A percentile compares a stretch with the other conserved stretches of the same genome.
Conservation (phyloP, 1,140 invertebrate genomes). For the Apis dorsata region DNA sequence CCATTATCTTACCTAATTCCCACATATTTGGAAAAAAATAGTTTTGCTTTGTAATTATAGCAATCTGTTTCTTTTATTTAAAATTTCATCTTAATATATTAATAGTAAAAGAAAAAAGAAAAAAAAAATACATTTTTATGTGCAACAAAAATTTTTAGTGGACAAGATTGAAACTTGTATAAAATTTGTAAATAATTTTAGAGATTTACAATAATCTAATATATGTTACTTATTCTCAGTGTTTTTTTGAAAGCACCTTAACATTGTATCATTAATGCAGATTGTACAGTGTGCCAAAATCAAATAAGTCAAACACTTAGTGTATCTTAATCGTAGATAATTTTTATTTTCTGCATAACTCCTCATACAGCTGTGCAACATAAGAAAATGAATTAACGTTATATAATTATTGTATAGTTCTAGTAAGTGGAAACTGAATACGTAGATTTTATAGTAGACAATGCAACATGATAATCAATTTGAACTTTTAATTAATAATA, state of each 20-base stretch:
- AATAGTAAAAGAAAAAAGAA: background rate
- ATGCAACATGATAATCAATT: slow-evolving; percentile 65
- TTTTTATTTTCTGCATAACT: slow-evolving; percentile 56
- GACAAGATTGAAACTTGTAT: slow-evolving; percentile 24
- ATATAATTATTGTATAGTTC: slow-evolving; percentile 41
- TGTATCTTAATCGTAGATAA: slow-evolving; percentile 53
- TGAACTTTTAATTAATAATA: slow-evolving; percentile 69
- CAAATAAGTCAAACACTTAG: slow-evolving; percentile 27
- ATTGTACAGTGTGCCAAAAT: slow-evolving; percentile 32
- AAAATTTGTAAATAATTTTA: slow-evolving; percentile 49
- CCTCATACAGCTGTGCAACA: slow-evolving; percentile 56
- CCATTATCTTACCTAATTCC: slow-evolving; percentile 67
- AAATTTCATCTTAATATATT: background rate
- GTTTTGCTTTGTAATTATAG: background rate
- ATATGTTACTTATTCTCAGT: slow-evolving; percentile 20
- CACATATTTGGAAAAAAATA: background rate
- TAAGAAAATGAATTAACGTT: slow-evolving; percentile 50
- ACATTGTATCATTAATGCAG: background rate
- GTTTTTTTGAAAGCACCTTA: slow-evolving; percentile 22
- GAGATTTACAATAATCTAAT: slow-evolving; percentile 35
- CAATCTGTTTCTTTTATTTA: background rate
- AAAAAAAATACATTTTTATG: background rate
- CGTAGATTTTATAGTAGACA: slow-evolving; percentile 65
- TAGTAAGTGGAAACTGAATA: slow-evolving; percentile 37
- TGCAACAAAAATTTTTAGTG: slow-evolving; percentile 5